phyloP scores from a whole-genome alignment of 2,797 vertebrate genomes.

The Syngnathus acus region DNA sequence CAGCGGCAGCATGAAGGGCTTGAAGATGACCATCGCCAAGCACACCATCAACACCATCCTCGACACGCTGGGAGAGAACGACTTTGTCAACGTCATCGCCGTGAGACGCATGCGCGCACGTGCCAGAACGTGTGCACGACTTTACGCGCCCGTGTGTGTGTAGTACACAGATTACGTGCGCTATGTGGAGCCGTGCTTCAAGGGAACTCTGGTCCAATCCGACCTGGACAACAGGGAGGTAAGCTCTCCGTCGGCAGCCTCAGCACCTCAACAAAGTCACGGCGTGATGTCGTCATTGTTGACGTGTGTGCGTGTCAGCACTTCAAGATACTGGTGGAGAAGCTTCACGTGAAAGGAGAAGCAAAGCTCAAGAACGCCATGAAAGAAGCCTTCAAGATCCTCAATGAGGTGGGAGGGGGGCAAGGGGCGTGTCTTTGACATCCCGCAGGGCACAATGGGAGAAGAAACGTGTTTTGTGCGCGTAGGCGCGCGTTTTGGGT shows the following conservation, averaged over 20 bases:
- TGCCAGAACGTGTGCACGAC: not conserved
- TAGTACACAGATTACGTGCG: constrained; percentile 94
- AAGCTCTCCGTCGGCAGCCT: constrained; percentile 13
- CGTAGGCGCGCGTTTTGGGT: constrained; percentile 77
- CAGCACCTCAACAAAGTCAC: no score
- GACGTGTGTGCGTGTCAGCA: constrained; percentile 64
- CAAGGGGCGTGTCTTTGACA: not conserved
- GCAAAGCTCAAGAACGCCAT: constrained; percentile 85
- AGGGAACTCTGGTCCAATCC: constrained; percentile 89
- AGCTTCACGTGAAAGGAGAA: constrained; percentile 90
- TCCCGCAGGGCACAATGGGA: not conserved
- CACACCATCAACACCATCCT: constrained; percentile 93
- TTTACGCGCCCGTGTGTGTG: constrained; percentile 9
- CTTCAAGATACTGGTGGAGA: constrained; percentile 87
- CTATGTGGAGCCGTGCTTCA: constrained; percentile 94
- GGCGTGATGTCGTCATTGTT: not conserved
- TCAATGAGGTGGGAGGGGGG: constrained; percentile 73
- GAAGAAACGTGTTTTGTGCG: not conserved
- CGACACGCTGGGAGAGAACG: constrained; percentile 93
- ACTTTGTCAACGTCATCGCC: constrained; percentile 95
- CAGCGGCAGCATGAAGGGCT: constrained; percentile 96
- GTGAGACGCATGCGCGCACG: constrained; percentile 57
- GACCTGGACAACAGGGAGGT: constrained; percentile 95
- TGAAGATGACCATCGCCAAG: constrained; percentile 91
- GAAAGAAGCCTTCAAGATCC: constrained; percentile 87